Evolutionary conservation across 2,113 vertebrate species (phyloP).

Genomic region (Eudyptes chrysolophus): DNA sequence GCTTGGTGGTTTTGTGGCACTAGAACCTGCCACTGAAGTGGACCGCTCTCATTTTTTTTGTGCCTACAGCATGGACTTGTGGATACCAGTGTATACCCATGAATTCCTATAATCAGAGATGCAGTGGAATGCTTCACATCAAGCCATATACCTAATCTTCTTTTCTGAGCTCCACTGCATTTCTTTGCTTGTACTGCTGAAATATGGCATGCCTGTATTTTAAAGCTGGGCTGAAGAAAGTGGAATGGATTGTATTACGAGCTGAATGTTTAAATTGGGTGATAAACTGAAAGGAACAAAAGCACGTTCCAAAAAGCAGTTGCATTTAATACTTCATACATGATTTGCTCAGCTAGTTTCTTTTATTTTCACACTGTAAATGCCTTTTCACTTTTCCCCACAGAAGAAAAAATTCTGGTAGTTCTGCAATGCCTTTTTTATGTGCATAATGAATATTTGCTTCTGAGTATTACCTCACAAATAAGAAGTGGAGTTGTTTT

Average conservation of each 20-base stretch:
- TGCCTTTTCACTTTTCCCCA: neutral
- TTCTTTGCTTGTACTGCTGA: neutral
- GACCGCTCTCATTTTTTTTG: neutral
- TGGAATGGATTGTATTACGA: conserved; percentile 31
- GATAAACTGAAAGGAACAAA: conserved; percentile 40
- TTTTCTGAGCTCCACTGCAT: neutral
- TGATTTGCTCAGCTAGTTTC: conserved; percentile 3
- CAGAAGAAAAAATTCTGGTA: neutral
- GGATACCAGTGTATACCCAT: neutral
- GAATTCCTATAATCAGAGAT: neutral
- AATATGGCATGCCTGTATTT: neutral
- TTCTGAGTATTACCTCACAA: neutral
- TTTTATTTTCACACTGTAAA: conserved; percentile 5
- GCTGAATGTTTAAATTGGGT: conserved; percentile 14
- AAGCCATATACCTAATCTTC: neutral
- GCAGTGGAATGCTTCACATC: neutral
- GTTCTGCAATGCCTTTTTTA: neutral
- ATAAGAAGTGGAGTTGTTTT: neutral
- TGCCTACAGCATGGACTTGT: neutral
- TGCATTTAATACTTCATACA: neutral
- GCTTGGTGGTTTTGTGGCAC: neutral
- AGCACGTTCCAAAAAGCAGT: neutral
- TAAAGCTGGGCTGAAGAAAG: conserved; percentile 24
- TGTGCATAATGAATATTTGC: conserved; percentile 10
- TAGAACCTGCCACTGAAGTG: neutral